Evolutionary conservation across 1,140 invertebrate species (phyloP), one percentile per base, ranked within the genome.

Genomic region (Drosophila insularis): DNA sequence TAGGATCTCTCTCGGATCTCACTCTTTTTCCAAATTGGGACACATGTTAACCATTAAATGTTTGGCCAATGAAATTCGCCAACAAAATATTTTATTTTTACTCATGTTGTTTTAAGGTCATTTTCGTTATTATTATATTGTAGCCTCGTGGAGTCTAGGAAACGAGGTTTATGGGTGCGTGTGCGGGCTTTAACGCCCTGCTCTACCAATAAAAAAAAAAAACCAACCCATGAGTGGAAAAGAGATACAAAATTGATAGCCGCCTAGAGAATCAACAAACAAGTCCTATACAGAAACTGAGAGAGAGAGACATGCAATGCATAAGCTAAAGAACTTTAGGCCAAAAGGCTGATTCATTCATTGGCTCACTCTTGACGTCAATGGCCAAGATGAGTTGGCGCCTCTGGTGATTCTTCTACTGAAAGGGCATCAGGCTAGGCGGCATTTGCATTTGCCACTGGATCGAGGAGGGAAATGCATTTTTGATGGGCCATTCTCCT

Each of bases 121-220:
- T 72, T 72, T 58, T 69, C 13, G 35, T 37, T 37, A 13, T 37
- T 37, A 13, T 37, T 13, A 4, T 4, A 13, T 35, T 10, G 66
- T 39, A 46, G 55, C 62, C 60, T 35, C 69, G 55, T 61, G 63
- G 61, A 68, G 58, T 71, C 68, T 61, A 37, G 46, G 13, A 40
- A 56, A 70, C 69, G 71, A 89, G 76, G 85, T 87, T 87, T 87
- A 89, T 89, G 84, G 85, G 84, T 89, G 85, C 84, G 84, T 89
- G 84, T 87, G 84, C 66, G 80, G 54, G 43, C 72, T 87, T 84
- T 84, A 87, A 78, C 70, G 69, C 68, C 62, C 31, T 67, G 75
- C 81, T 5, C 4, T 5, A 5, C 27, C 27, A 27, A 27, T 27
- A 27, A 27, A 27, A 27, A 27, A 5, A 27, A 27, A 27, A 27